Conservation (phyloP, 1,140 invertebrate species). For the Drosophila neocordata region DNA sequence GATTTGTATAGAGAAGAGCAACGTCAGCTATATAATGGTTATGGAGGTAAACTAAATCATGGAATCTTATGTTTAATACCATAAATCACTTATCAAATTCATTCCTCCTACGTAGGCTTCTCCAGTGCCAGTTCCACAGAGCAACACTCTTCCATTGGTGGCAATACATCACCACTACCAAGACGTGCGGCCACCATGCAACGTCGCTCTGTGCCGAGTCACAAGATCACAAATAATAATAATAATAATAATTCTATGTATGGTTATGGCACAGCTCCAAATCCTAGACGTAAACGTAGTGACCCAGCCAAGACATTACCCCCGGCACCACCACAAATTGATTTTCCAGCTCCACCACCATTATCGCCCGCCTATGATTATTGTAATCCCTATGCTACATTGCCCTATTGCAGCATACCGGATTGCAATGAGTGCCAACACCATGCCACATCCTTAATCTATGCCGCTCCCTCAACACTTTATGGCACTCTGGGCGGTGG, state of each 20-base stretch:
- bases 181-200: conserved; percentile 57
- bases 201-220: conserved; percentile 42
- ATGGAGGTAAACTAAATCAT: conserved; percentile 53
- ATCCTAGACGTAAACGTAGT: conserved; percentile 58
- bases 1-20: conserved; percentile 23
- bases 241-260: conserved; percentile 11
- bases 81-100: no score
- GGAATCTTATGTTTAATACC: no score
- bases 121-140: conserved; percentile 72
- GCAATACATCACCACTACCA: conserved; percentile 44
- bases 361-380: conserved; percentile 80
- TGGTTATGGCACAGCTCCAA: conserved; percentile 65
- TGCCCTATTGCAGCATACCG: conserved; percentile 72
- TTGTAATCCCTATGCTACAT: conserved; percentile 75
- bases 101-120: conserved; percentile 49
- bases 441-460: conserved; percentile 63
- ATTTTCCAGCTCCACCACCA: conserved; percentile 77
- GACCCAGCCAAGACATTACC: conserved; percentile 2
- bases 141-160: conserved; percentile 71
- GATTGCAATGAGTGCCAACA: conserved; percentile 77
- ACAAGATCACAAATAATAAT: conserved; percentile 4
- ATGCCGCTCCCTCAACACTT: conserved; percentile 66
- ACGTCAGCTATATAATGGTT: conserved; percentile 67
- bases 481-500: conserved; percentile 55
- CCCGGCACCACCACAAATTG: conserved; percentile 54